Evolutionary conservation across 2,888 invertebrate species (phyloP), one percentile per base, ranked within the genome.

Genomic region (Eilema griseolum): DNA sequence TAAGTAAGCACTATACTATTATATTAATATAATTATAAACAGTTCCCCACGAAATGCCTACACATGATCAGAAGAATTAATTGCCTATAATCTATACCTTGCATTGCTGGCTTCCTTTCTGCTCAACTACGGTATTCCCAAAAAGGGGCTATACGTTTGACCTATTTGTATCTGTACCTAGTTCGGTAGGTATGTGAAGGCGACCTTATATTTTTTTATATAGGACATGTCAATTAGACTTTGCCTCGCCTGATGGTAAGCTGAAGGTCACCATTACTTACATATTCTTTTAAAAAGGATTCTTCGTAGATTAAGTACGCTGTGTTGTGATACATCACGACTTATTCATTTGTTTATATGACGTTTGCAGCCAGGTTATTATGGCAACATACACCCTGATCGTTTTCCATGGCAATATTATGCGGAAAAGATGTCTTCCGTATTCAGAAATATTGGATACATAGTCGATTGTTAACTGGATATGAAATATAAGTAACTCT

Each of bases 351-450:
- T 37, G 59, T 59, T 59, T 56, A 4, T 66, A 8, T 66, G 59
- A 57, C 59, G 59, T 20, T 37, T 11, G 23, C 37, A 23, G 46
- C n/a, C 28, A 60, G 28, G 46, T 67, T 66, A 66, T 66, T 66
- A 59, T 59, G 24, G 66, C 41, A 46, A 67, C 41, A 67, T 61
- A 5, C 67, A 61, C 52, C 33, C 61, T 24, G 61, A 52, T 61
- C 26, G 61, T 52, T 61, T 61, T 46, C 52, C 46, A 41, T 67
- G 12, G 16, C 52, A 61, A 67, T 46, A 67, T 57, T 57, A 37
- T 24, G 46, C 46, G 41, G 61, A 46, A 61, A 31, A 61, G 16
- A 67, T 61, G 23, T 31, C 61, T 67, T 67, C 61, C 67, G 67
- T 61, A 33, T 26, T 37, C 20, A 37, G 23, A 16, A 65, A 37